Base-by-base conservation (phyloP, 2,113 vertebrate genomes). In the Sinocyclocheilus grahami region DNA sequence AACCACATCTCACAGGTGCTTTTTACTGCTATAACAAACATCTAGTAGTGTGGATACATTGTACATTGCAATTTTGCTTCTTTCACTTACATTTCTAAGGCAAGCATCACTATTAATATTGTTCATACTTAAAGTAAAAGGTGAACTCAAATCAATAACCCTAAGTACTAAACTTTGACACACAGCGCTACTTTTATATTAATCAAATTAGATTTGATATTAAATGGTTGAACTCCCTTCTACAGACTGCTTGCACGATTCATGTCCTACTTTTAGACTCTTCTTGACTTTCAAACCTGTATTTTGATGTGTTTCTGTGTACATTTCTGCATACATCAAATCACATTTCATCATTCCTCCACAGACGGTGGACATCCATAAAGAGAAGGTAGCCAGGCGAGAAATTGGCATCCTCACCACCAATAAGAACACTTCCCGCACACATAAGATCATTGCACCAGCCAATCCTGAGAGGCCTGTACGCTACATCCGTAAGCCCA, bases 371-470 rank as follows among this genome's bases (percentile, higher is more conserved):
- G 98, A 99, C 95, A 99, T 99, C 95, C 98, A 99, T 93, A 99
- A 99, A 95, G 98, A 99, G 92, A 99, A 99, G 93, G 98, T 99
- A 88, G 98, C 98, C 85, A 96, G 98, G 92, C 96, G 98, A 93
- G 98, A 99, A 95, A 99, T 99, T 90, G 98, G 98, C 93, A 99
- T 99, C 94, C 96, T 99, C 93, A 99, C 98, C 90, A 99, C 98
- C 90, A 99, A 99, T 94, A 99, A 99, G 95, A 99, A 99, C 94
- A 99, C 98, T 65, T 98, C 98, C 90, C 97, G 98, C 93, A 99
- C 98, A 33, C 98, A 99, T 94, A 99, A 99, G 95, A 99, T 99
- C 95, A 99, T 99, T 90, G 98, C 98, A 87, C 98, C 98, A 79
- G 97, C 98, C 92, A 99, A 99, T 91, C 95, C 97, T 10, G 98